Evolutionary conservation across 2,113 vertebrate genomes (phyloP), one percentile per base, ranked within the genome.

Genomic region (Rhadina sibilatrix): DNA sequence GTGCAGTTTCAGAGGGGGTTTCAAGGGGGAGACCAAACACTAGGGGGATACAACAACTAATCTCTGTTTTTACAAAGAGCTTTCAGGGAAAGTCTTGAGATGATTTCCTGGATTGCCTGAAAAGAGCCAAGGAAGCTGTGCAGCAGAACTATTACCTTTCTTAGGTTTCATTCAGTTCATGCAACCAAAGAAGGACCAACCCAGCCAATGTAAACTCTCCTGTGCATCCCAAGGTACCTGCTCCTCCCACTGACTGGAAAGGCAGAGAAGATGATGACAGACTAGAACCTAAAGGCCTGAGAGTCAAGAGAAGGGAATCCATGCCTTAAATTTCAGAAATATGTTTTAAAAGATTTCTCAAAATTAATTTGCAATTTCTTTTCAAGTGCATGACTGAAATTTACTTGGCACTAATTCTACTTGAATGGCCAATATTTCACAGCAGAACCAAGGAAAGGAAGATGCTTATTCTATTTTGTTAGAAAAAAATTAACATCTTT

Each of bases 211-310:
- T 2, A 49, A 88, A 63, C 12, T 35, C 38, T 50, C 21, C 49
- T 6, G 18, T 2, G 2, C 15, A 25, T 23, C 44, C 40, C 1
- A 0, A 2, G 0, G 14, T 19, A 53, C 52, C 42, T 33, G 7
- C 25, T 74, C 71, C 49, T 82, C 33, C 27, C 49, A 5, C 10
- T 6, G 40, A n/a, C 21, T 8, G 3, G 21, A 78, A 30, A 66
- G 37, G 25, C 20, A 81, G 35, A 59, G 54, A 69, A 65, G 30
- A 49, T 1, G 3, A 24, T n/a, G 44, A 33, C 40, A 68, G 40
- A 40, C 17, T 27, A 52, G n/a, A 54, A 28, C 23, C 16, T 8
- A 2, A 46, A 46, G 7, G 30, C 20, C 14, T 46, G 22, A 50
- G 30, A 89, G 57, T 31, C 53, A 66, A 74, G 30, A 49, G 33